Base-by-base conservation (phyloP, 2,113 vertebrate genomes). In the Mustela nigripes region DNA sequence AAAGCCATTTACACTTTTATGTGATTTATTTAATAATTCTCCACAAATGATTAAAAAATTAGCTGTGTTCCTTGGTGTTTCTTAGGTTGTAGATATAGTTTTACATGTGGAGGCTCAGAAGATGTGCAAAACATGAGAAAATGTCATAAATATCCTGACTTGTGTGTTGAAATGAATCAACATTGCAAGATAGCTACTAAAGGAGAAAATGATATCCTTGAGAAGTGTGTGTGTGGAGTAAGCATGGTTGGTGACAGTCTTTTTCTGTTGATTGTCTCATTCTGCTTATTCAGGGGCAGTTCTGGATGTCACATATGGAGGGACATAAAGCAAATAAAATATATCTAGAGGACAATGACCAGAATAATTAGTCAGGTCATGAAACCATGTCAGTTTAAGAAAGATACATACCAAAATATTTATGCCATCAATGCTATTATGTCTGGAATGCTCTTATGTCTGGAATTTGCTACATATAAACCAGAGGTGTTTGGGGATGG, bases 21-120 rank as follows among this genome's bases (percentile, higher is more conserved):
- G 15, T 73, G 8, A 22, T 84, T 91, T 62, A 76, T 42, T 62
- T 71, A 86, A 92, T 92, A 82, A n/a, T 82, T 90, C n/a, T 79
- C 18, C 4, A 19, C 3, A 39, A 92, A 14, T 53, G 63, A 58
- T 48, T 36, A n/a, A 65, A 79, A 60, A 12, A 39, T 85, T 16
- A 97, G 63, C 15, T 84, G 8, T 65, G 28, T 26, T 62, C 31
- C 39, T 63, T 62, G 3, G 3, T 1, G 33, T 78, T 91, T 87
- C 26, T 63, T 45, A 26, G 28, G 39, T 24, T 60, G 11, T 8
- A 0, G 50, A 53, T 74, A n/a, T n/a, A 74, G 62, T 42, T 69
- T 18, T 74, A 53, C 8, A 11, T 36, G 10, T 5, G 26, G 21
- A 53, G 18, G 26, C 33, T 73, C 76, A 31, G 45, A 82, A 15